phyloP scores from a whole-genome alignment of 2,113 vertebrate genomes.

The Thymallus thymallus region DNA sequence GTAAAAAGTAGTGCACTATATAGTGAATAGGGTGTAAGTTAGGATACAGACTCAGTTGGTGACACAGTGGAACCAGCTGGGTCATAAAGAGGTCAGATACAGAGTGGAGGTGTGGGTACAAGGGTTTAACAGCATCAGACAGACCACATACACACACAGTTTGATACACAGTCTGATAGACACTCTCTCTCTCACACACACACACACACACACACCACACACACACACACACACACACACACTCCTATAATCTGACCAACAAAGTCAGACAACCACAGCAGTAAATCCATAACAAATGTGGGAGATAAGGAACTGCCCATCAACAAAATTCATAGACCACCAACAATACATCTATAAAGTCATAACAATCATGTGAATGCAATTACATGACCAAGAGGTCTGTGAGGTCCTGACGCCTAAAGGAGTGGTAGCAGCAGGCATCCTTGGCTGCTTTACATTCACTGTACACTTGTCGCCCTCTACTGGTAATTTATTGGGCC shows the following conservation, averaged over 20 bases:
- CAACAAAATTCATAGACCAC: not conserved
- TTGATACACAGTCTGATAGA: slow-evolving; percentile 5
- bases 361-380: not conserved
- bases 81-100: slow-evolving; percentile 30
- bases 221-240: not conserved
- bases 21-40: slow-evolving; percentile 1
- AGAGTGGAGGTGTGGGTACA: not conserved
- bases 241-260: slow-evolving; percentile 12
- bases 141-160: slow-evolving; percentile 6
- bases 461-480: slow-evolving; percentile 20
- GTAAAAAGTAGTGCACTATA: not conserved
- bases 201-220: slow-evolving; percentile 11
- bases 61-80: slow-evolving; percentile 40
- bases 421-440: no score
- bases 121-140: slow-evolving; percentile 27
- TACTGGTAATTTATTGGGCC: slow-evolving; percentile 36
- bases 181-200: no score
- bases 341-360: not conserved
- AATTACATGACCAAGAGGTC: not conserved
- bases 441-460: not conserved
- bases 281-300: not conserved
- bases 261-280: slow-evolving; percentile 7
- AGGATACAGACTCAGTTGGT: not conserved
- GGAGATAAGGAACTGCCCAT: not conserved
- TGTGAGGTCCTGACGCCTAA: no score